Conservation (phyloP, 2,888 invertebrate species). For the Cephus sareptanus region DNA sequence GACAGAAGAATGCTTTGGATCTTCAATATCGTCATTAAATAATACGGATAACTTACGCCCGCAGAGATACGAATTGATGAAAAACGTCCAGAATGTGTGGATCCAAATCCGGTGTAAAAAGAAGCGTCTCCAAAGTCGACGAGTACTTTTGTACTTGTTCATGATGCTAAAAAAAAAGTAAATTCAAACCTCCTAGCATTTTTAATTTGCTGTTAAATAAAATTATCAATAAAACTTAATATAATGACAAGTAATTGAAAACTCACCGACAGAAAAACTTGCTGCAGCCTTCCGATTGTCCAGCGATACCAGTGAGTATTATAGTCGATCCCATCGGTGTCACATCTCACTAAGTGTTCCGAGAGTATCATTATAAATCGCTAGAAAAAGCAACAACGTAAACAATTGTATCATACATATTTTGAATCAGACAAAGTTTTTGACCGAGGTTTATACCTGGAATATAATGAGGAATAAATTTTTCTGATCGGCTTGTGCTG, state of each 20-base stretch:
- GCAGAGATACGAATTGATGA: constrained; percentile 95
- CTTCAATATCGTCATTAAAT: neutral
- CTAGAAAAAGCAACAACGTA: constrained; percentile 59
- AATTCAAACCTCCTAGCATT: neutral
- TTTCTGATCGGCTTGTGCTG: constrained; percentile 96
- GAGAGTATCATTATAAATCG: constrained; percentile 98
- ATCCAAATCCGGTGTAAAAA: constrained; percentile 97
- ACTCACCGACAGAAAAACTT: constrained; percentile 92
- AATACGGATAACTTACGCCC: constrained; percentile 69
- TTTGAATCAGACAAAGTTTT: neutral
- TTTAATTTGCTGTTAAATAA: constrained; percentile 11
- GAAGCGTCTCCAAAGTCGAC: constrained; percentile 91
- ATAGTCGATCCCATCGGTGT: constrained; percentile 92
- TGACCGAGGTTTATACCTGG: constrained; percentile 70
- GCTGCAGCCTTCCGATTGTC: constrained; percentile 93
- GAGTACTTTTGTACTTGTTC: constrained; percentile 98
- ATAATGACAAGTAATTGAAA: constrained; percentile 7
- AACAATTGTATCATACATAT: neutral
- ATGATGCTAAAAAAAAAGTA: constrained; percentile 82
- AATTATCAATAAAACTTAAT: constrained; percentile 11
- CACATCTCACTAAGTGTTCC: constrained; percentile 93
- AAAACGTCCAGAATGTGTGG: constrained; percentile 96
- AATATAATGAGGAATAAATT: constrained; percentile 96
- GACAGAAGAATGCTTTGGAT: neutral
- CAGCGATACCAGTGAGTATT: constrained; percentile 96